These are phyloP conservation scores for Neocloeon triangulifer DNA, from an alignment of 1,140 invertebrate species.

Conservation along the genomic window DNA sequence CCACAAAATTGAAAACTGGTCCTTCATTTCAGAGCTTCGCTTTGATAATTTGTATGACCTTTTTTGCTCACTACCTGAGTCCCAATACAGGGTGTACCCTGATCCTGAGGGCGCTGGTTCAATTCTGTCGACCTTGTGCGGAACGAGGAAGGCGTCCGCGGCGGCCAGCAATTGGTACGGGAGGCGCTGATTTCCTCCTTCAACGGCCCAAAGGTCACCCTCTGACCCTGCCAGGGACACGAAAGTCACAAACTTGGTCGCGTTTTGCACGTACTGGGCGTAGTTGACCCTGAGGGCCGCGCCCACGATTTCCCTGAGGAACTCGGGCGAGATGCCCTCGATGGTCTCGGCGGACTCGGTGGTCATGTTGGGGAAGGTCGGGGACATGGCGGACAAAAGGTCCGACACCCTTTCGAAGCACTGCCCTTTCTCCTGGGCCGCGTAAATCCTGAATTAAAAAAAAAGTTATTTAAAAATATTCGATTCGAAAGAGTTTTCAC, in stretches of 20 bases:
- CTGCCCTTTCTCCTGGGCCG: conserved; percentile 23
- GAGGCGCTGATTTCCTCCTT: conserved; percentile 35
- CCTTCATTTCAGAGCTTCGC: too few species aligned
- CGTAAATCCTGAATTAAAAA: conserved; percentile 34
- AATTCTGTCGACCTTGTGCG: too few species aligned
- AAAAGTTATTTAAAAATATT: conserved; percentile 6
- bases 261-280: conserved; percentile 24
- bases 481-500: conserved; percentile 1
- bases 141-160: too few species aligned
- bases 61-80: too few species aligned
- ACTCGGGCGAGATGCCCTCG: conserved; percentile 18
- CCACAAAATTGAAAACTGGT: too few species aligned
- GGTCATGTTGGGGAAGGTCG: conserved; percentile 22
- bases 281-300: conserved; percentile 33
- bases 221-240: conserved; percentile 31
- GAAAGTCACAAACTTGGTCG: conserved; percentile 6
- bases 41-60: too few species aligned
- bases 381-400: conserved; percentile 26
- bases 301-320: conserved; percentile 32
- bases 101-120: too few species aligned
- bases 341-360: conserved; percentile 17
- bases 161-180: conserved; percentile 18
- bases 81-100: too few species aligned
- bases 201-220: conserved; percentile 30
- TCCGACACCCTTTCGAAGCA: conserved; percentile 24